Percentiles rank a stretch among this genome's conserved stretches.
phyloP scores from a whole-genome alignment of 2,113 vertebrate species.

The Steatornis caripensis region DNA sequence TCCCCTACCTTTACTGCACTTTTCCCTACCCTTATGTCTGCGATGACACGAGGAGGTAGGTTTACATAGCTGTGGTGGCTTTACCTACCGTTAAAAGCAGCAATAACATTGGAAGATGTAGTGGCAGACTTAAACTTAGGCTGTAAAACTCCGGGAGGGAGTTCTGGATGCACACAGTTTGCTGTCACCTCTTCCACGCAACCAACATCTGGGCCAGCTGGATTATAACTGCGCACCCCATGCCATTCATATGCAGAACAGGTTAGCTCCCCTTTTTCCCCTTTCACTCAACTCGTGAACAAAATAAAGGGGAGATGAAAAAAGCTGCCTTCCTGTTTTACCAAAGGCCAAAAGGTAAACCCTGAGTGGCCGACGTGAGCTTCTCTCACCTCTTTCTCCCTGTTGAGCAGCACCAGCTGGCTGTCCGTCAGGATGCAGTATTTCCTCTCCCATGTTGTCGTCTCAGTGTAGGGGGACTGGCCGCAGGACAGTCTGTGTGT shows the following conservation, averaged over 20 bases:
- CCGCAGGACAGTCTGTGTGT: constrained; percentile 91
- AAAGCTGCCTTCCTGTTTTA: neutral
- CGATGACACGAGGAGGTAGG: neutral
- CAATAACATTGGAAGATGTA: neutral
- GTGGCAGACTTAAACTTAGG: neutral
- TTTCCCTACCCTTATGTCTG: neutral
- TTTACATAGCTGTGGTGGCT: neutral
- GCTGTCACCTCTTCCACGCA: neutral
- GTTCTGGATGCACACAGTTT: neutral
- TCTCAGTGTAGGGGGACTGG: constrained; percentile 86
- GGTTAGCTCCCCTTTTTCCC: neutral
- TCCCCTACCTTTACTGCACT: neutral
- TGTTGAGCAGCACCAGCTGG: constrained; percentile 91
- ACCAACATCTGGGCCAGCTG: neutral
- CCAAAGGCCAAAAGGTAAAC: neutral
- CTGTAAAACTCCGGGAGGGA: neutral
- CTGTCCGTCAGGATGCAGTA: constrained; percentile 93
- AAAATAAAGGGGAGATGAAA: neutral
- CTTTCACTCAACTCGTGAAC: fast-evolving
- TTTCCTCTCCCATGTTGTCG: constrained; percentile 87
- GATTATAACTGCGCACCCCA: neutral
- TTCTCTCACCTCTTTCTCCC: constrained; percentile 86
- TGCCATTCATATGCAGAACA: fast-evolving
- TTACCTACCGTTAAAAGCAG: neutral
- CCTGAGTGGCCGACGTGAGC: fast-evolving